phyloP scores from a whole-genome alignment of 1,140 invertebrate species.

The Capitella teleta region DNA sequence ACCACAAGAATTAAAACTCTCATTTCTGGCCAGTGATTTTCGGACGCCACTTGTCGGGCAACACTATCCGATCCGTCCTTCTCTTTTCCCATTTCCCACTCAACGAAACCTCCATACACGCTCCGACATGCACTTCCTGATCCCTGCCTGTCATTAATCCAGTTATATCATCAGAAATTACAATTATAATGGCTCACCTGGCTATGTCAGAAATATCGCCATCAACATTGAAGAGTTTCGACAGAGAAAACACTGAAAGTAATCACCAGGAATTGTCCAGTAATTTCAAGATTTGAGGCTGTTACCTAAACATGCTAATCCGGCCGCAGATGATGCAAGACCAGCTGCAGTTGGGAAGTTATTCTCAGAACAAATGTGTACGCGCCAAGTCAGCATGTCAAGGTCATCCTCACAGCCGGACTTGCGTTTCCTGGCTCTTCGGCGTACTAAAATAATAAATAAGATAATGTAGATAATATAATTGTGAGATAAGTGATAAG shows the following conservation, averaged over 20 bases:
- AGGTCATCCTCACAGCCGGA: background rate
- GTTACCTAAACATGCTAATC: constrained; percentile 63
- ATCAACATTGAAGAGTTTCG: constrained; percentile 62
- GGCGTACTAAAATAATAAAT: constrained; percentile 7
- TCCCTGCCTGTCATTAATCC: constrained; percentile 48
- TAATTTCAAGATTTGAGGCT: too few species aligned
- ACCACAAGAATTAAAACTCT: constrained; percentile 80
- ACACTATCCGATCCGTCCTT: constrained; percentile 61
- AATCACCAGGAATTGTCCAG: too few species aligned
- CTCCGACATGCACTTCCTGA: constrained; percentile 96
- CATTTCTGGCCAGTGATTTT: constrained; percentile 81
- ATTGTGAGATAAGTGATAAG: too few species aligned
- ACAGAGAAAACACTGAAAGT: constrained; percentile 56
- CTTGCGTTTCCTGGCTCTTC: constrained; percentile 4
- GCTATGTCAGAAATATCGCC: constrained; percentile 75
- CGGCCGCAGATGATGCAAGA: constrained; percentile 92
- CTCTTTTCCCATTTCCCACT: constrained; percentile 66
- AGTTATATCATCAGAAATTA: background rate
- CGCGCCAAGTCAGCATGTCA: constrained; percentile 34
- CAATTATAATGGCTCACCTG: constrained; percentile 40
- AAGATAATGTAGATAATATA: too few species aligned
- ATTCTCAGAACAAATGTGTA: constrained; percentile 85
- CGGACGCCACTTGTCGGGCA: constrained; percentile 56
- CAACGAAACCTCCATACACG: constrained; percentile 83
- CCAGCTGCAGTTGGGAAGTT: constrained; percentile 99